Evolutionary conservation across 2,797 vertebrate genomes (phyloP).

Genomic region (Peromyscus nudipes): DNA sequence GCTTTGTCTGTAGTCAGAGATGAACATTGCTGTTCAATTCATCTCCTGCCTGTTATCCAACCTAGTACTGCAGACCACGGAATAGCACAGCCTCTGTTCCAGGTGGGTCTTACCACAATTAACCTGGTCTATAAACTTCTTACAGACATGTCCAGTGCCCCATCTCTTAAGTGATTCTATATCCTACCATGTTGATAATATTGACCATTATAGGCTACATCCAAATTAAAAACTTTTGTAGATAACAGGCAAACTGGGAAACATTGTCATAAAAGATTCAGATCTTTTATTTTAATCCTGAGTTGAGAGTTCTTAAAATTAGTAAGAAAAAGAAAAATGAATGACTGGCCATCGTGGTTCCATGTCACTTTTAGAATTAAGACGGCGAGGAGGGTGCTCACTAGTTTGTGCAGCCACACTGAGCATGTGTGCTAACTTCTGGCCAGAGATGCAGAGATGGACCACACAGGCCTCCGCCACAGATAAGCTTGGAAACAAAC

Average conservation of each 20-base stretch:
- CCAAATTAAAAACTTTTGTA: slow-evolving; percentile 20
- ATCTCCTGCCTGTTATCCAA: not conserved
- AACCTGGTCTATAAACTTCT: not conserved
- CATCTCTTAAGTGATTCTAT: not conserved
- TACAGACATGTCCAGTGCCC: not conserved
- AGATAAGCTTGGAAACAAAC: not conserved
- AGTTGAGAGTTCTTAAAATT: slow-evolving; percentile 52
- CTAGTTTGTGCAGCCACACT: not conserved
- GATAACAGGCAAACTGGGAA: slow-evolving; percentile 1
- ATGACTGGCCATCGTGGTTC: not conserved
- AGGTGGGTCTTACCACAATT: not conserved
- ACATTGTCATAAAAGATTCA: not conserved
- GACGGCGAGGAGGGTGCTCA: not conserved
- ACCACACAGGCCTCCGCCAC: not conserved
- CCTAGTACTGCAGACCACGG: not conserved
- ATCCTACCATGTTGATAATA: not conserved
- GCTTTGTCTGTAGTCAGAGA: not conserved
- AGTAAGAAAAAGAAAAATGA: not conserved
- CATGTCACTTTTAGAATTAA: not conserved
- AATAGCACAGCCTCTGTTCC: not conserved
- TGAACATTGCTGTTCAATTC: not conserved
- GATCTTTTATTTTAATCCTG: not conserved
- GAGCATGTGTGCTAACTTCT: not conserved
- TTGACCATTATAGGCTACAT: not conserved
- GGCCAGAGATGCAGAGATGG: not conserved